Percentiles rank a stretch among this genome's conserved stretches.
These are phyloP conservation scores for Nasonia longicornis DNA, from an alignment of 1,140 invertebrate species.

Conservation along the genomic window DNA sequence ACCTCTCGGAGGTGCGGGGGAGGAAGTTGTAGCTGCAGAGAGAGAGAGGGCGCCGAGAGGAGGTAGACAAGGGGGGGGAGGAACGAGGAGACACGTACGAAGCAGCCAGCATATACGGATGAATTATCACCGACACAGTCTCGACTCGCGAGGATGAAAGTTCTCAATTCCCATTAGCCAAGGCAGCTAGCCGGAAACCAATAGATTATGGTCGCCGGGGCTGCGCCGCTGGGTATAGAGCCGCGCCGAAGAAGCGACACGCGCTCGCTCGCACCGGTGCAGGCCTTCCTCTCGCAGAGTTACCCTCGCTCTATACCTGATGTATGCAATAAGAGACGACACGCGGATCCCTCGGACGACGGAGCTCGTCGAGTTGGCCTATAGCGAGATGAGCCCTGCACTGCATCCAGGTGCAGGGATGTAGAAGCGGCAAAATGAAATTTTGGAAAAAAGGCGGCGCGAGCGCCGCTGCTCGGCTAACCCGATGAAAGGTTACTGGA, in stretches of 20 bases:
- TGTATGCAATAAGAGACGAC: too few species aligned
- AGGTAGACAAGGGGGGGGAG: background rate
- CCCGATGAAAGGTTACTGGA: slow-evolving; percentile 22
- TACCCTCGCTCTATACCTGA: too few species aligned
- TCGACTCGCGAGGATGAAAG: slow-evolving; percentile 38
- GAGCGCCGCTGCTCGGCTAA: background rate
- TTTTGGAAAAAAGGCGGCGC: slow-evolving; percentile 3
- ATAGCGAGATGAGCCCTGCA: too few species aligned
- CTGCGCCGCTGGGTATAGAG: background rate
- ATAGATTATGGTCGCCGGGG: slow-evolving; percentile 39
- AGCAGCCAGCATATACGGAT: slow-evolving; percentile 37
- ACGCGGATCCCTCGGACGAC: too few species aligned
- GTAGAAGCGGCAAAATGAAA: slow-evolving; percentile 36
- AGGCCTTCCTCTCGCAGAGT: too few species aligned
- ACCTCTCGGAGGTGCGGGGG: background rate
- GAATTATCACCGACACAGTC: slow-evolving; percentile 44
- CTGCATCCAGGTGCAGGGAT: background rate
- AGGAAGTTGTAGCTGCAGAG: background rate
- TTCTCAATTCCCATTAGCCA: slow-evolving; percentile 45
- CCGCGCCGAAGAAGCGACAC: slow-evolving; percentile 30
- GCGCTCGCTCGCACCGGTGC: background rate
- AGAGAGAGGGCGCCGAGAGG: background rate
- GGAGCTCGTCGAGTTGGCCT: too few species aligned
- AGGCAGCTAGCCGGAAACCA: slow-evolving; percentile 43
- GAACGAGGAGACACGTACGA: slow-evolving; percentile 26